Percentiles rank a stretch among this genome's conserved stretches.
These are phyloP conservation scores for Ariopsis seemanni DNA, from an alignment of 2,113 vertebrate species.

Conservation along the genomic window DNA sequence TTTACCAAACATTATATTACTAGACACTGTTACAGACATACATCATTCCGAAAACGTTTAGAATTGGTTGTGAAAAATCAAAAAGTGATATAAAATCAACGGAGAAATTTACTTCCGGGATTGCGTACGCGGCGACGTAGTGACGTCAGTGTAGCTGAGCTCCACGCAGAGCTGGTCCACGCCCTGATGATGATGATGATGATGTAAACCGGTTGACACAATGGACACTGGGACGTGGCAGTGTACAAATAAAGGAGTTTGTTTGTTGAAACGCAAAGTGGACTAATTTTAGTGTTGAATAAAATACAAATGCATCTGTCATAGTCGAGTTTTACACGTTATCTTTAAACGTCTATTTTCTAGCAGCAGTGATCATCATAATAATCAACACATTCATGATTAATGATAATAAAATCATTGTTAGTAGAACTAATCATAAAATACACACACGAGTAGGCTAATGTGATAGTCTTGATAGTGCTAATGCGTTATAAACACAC, in stretches of 20 bases:
- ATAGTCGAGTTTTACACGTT: background rate
- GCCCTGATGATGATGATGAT: background rate
- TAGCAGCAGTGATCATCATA: background rate
- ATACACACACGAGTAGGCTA: too few relatives aligned
- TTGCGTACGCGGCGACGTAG: background rate
- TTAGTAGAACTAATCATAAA: background rate
- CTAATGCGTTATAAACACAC: background rate
- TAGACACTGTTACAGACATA: background rate
- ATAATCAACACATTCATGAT: background rate
- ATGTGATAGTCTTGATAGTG: too few relatives aligned
- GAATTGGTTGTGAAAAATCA: background rate
- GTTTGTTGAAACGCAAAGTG: background rate
- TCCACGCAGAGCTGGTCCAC: background rate
- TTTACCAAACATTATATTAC: too few relatives aligned
- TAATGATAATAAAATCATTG: background rate
- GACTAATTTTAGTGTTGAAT: background rate
- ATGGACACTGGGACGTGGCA: constrained; percentile 22
- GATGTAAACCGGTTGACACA: constrained; percentile 10
- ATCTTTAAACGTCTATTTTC: background rate
- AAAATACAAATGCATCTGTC: background rate
- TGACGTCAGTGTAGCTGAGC: background rate
- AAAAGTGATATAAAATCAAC: background rate
- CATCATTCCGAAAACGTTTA: background rate
- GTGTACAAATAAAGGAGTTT: background rate
- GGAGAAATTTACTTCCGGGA: background rate